Conservation (phyloP, 2,888 invertebrate genomes). For the Sclerodermus sp. region DNA sequence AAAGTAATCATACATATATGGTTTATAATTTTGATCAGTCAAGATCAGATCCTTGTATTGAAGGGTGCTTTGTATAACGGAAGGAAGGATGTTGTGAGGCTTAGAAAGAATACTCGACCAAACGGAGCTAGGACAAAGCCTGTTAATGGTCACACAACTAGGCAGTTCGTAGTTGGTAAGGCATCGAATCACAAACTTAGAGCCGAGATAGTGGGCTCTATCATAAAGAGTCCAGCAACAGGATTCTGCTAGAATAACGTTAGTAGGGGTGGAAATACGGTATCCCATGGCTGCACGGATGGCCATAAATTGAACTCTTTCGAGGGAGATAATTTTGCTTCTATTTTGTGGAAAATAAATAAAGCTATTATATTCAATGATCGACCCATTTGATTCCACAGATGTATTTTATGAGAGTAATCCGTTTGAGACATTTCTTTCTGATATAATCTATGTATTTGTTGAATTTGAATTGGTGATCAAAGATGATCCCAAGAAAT, state of each 20-base stretch:
- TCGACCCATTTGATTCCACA: neutral
- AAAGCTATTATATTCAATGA: neutral
- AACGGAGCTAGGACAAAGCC: too few relatives aligned
- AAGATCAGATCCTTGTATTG: too few relatives aligned
- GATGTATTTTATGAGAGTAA: neutral
- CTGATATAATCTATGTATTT: neutral
- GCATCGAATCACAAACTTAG: neutral
- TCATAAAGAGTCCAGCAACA: neutral
- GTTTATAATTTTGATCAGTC: too few relatives aligned
- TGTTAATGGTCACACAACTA: too few relatives aligned
- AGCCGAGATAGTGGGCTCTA: neutral
- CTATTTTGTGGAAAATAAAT: neutral
- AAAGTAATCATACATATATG: too few relatives aligned
- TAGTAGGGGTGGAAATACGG: neutral
- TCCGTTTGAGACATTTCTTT: neutral
- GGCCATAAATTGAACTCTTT: neutral
- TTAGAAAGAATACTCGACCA: too few relatives aligned
- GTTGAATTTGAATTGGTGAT: neutral
- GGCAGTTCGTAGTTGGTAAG: too few relatives aligned
- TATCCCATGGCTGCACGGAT: neutral
- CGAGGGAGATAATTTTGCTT: neutral
- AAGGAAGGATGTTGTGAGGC: too few relatives aligned
- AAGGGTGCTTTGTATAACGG: too few relatives aligned
- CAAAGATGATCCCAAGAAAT: too few relatives aligned
- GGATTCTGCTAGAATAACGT: neutral